Evolutionary conservation across 2,113 vertebrate species (phyloP).

Genomic region (Corydoras maculifer): DNA sequence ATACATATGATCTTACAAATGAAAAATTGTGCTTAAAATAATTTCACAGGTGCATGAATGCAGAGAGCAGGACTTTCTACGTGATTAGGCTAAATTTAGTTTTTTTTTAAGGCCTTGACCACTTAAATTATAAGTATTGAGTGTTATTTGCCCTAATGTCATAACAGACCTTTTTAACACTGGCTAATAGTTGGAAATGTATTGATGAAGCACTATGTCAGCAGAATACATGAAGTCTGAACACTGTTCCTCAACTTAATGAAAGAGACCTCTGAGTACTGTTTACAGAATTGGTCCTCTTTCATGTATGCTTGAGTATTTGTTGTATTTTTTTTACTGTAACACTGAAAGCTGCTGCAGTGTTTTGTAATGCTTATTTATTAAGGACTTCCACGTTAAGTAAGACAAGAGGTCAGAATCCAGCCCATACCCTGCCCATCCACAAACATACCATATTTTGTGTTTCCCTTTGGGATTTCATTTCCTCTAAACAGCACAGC

Average conservation of each 20-base stretch:
- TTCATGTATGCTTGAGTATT: neutral
- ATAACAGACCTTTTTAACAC: slow-evolving; percentile 13
- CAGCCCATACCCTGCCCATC: neutral
- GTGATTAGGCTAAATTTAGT: neutral
- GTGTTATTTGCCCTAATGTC: neutral
- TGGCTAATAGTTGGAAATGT: neutral
- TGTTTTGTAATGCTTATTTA: slow-evolving; percentile 38
- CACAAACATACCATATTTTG: neutral
- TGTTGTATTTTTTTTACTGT: slow-evolving; percentile 8
- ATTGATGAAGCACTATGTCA: slow-evolving; percentile 27
- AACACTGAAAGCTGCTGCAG: slow-evolving; percentile 33
- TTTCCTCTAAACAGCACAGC: neutral
- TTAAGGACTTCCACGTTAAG: slow-evolving; percentile 29
- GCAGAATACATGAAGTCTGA: neutral
- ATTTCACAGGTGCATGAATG: neutral
- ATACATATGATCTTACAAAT: neutral
- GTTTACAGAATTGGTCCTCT: neutral
- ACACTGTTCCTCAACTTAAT: slow-evolving; percentile 43
- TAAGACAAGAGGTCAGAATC: slow-evolving; percentile 11
- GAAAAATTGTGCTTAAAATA: neutral
- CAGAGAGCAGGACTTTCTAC: slow-evolving; percentile 20
- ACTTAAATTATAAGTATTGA: slow-evolving; percentile 4
- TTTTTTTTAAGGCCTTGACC: slow-evolving; percentile 1
- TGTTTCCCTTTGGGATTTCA: neutral
- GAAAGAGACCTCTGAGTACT: neutral